Evolutionary conservation across 2,113 vertebrate species (phyloP), one percentile per base, ranked within the genome.

Genomic region (Clupea harengus): DNA sequence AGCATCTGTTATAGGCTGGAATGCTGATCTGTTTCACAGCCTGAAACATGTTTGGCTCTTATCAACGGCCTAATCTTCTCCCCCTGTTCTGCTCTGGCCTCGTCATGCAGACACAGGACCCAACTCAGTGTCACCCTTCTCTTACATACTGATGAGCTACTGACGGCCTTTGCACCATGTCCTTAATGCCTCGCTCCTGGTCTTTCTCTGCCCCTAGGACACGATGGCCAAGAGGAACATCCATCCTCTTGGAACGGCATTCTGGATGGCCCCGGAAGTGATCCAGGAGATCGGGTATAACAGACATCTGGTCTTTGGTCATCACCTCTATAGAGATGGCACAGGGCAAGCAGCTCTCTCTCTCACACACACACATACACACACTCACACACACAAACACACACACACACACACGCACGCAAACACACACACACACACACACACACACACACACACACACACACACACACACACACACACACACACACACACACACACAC

Each of bases 271-370:
- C 22, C 95, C 95, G 5, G 95, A 95, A 86, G 95, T 95, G 84
- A 95, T 95, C 90, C 95, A 95, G 89, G 94, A 95, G 90, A 95
- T 95, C 0, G 94, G 94, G 9, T 95, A 95, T 91, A 95, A 95
- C 95, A 52, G 95, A 99, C 90, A 98, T 99, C 89, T 99, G 98
- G 98, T 99, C 97, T 22, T 93, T 99, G 85, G 97, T 97, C 83
- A 99, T 99, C 91, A 98, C 97, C 0, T 97, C 98, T 2, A 97
- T 99, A 94, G 98, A 99, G 92, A 99, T 99, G 98, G 97, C 97
- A 4, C 97, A 99, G 95, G 98, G 98, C 88, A 99, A 99, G 89
- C 98, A 94, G 52, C 94, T 64, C 22, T n/a, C 57, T n/a, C 22
- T n/a, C 20, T 13, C 8, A 49, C 47, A 49, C 13, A 60, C 54